These are phyloP conservation scores for Drosophila athabasca DNA, from an alignment of 1,140 invertebrate species.

Conservation along the genomic window DNA sequence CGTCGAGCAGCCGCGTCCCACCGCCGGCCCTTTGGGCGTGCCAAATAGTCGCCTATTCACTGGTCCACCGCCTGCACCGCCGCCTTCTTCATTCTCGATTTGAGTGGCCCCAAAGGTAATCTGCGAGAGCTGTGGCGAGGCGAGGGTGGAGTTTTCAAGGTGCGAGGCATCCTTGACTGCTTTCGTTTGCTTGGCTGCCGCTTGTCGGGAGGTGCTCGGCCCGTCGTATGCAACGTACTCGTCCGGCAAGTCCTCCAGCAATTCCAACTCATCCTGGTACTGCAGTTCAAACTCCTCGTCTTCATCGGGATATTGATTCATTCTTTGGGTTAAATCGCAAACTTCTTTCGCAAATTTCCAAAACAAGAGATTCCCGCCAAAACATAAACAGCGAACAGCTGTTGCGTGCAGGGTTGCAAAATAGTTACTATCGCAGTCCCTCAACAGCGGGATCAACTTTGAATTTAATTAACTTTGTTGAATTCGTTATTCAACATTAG, in stretches of 20 bases:
- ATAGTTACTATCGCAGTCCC: too few species aligned
- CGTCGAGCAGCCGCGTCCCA: constrained; percentile 69
- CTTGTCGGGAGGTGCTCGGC: constrained; percentile 79
- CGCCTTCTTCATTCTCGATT: constrained; percentile 7
- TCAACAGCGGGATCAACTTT: too few species aligned
- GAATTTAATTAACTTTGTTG: too few species aligned
- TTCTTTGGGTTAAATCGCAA: constrained; percentile 3
- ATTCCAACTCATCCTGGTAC: constrained; percentile 89
- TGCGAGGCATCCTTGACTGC: constrained; percentile 33
- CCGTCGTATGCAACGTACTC: constrained; percentile 80
- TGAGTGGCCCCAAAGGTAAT: constrained; percentile 66
- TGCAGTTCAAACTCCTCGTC: constrained; percentile 91
- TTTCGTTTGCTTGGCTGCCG: constrained; percentile 31
- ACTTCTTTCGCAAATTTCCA: too few species aligned
- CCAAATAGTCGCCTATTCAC: constrained; percentile 78
- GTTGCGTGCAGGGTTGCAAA: too few species aligned
- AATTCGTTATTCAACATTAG: too few species aligned
- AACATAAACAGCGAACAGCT: too few species aligned
- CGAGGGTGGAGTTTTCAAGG: constrained; percentile 35
- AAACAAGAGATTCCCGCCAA: too few species aligned
- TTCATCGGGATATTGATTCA: constrained; percentile 88
- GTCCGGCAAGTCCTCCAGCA: constrained; percentile 84
- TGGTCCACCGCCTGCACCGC: constrained; percentile 9
- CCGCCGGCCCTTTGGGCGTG: constrained; percentile 57
- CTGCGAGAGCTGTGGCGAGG: constrained; percentile 75